A percentile compares a stretch with the other conserved stretches of the same genome.
Conservation (phyloP, 2,888 invertebrate genomes). For the Spisula solida region DNA sequence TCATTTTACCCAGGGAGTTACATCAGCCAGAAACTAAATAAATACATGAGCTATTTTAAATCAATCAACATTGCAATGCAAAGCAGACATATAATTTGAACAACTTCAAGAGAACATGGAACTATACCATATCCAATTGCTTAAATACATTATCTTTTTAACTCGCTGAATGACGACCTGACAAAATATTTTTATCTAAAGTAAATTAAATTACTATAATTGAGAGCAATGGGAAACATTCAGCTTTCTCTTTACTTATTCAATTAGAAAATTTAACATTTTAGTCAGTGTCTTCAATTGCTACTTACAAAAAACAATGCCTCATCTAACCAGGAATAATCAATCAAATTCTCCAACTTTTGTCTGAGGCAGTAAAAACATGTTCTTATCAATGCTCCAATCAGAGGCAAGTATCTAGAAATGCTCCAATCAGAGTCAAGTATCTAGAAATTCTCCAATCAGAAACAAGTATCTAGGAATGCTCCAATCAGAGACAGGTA, state of each 20-base stretch:
- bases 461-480: neutral
- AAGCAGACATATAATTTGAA: too few species aligned
- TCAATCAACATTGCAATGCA: too few species aligned
- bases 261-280: neutral
- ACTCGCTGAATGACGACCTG: too few species aligned
- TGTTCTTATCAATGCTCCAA: neutral
- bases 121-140: too few species aligned
- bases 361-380: neutral
- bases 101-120: too few species aligned
- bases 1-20: too few species aligned
- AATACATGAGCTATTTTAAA: too few species aligned
- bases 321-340: neutral
- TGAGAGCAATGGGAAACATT: neutral
- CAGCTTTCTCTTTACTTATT: neutral
- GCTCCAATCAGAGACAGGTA: too few species aligned
- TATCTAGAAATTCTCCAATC: neutral
- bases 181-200: neutral
- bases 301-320: neutral
- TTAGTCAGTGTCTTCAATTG: neutral
- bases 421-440: too few species aligned
- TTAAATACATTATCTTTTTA: too few species aligned
- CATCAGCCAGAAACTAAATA: too few species aligned
- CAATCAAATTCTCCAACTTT: neutral
- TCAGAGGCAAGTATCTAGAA: neutral
- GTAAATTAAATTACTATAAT: constrained; percentile 4